Evolutionary conservation across 2,888 invertebrate genomes (phyloP).

Genomic region (Halictus ligatus): DNA sequence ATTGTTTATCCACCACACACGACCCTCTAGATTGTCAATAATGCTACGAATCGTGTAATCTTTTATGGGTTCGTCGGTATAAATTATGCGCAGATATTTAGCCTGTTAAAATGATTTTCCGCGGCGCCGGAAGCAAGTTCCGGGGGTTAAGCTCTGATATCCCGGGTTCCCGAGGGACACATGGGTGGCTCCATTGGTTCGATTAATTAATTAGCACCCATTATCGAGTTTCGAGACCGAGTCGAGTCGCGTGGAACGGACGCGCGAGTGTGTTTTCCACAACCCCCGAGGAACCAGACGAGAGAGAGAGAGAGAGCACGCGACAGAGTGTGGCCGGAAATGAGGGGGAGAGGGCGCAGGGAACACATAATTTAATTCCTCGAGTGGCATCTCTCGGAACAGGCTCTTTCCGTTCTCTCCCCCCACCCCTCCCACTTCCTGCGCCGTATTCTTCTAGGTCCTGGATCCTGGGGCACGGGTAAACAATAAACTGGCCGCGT

Average conservation of each 20-base stretch:
- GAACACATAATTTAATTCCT: constrained; percentile 47
- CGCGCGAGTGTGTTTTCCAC: constrained; percentile 33
- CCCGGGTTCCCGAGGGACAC: constrained; percentile 41
- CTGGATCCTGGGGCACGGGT: constrained; percentile 26
- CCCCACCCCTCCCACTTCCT: background rate
- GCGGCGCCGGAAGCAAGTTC: constrained; percentile 26
- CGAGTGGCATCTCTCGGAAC: constrained; percentile 37
- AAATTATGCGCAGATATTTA: background rate
- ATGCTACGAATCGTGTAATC: background rate
- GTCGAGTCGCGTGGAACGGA: constrained; percentile 17
- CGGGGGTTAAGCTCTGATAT: constrained; percentile 44
- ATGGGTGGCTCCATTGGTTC: constrained; percentile 44
- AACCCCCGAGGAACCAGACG: constrained; percentile 26
- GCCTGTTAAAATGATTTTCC: constrained; percentile 33
- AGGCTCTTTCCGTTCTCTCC: background rate
- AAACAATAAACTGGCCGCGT: constrained; percentile 43
- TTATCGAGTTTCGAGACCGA: constrained; percentile 56
- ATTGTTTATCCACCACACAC: no score
- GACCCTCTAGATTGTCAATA: background rate
- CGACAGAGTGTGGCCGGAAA: background rate
- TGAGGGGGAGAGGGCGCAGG: background rate
- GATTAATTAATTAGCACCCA: constrained; percentile 71
- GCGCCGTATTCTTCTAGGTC: constrained; percentile 10
- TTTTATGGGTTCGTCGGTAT: background rate
- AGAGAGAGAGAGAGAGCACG: background rate